A percentile compares a stretch with the other conserved stretches of the same genome.
Evolutionary conservation across 2,888 invertebrate species (phyloP).

Genomic region (Morpho helenor): DNA sequence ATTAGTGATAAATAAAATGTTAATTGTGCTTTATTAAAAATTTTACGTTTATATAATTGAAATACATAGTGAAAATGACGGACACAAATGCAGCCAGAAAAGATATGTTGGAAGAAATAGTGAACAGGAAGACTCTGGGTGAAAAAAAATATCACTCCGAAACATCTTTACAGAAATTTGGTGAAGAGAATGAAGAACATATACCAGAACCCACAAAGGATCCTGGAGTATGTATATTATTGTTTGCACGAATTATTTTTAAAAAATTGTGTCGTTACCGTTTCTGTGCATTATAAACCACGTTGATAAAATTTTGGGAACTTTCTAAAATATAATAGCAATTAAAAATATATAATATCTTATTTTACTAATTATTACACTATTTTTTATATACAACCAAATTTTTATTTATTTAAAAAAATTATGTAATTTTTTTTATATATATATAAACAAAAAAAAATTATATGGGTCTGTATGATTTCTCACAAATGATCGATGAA

Average conservation of each 20-base stretch:
- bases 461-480: no score
- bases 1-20: conserved; percentile 14
- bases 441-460: no score
- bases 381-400: no score
- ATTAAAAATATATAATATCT: no score
- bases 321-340: no score
- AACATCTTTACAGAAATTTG: conserved; percentile 58
- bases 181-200: conserved; percentile 44
- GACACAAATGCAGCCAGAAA: conserved; percentile 39
- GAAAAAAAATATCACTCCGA: conserved; percentile 69
- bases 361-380: no score
- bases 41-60: not conserved
- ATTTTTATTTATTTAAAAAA: no score
- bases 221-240: conserved; percentile 53
- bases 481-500: no score
- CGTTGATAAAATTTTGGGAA: no score
- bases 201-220: conserved; percentile 36
- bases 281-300: no score
- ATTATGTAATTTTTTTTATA: no score
- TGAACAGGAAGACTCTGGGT: conserved; percentile 54
- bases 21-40: conserved; percentile 9
- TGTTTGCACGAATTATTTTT: not conserved
- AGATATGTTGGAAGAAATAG: conserved; percentile 52
- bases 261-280: not conserved
- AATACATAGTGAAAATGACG: conserved; percentile 36